phyloP scores from a whole-genome alignment of 2,797 vertebrate species.

The Acropternis orthonyx region DNA sequence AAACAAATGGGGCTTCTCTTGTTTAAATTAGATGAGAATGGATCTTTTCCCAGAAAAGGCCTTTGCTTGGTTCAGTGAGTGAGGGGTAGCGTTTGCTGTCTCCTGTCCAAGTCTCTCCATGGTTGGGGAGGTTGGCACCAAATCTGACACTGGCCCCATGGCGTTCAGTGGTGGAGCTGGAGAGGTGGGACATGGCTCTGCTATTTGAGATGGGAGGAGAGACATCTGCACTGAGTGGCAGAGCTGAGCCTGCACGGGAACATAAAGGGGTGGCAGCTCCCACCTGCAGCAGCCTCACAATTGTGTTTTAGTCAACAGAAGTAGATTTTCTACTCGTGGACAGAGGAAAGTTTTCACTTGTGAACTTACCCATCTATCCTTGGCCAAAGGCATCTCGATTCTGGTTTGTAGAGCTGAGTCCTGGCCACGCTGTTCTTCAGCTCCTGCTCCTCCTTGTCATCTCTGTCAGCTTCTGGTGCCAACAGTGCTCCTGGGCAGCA shows the following conservation, averaged over 20 bases:
- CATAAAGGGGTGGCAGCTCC: not conserved
- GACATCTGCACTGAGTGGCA: not conserved
- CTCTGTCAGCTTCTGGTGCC: not conserved
- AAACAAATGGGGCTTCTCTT: not conserved
- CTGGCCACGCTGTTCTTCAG: not conserved
- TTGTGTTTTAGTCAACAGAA: not conserved
- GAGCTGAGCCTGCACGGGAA: not conserved
- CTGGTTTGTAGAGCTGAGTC: not conserved
- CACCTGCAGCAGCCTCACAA: not conserved
- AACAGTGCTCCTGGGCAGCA: not conserved
- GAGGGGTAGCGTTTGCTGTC: not conserved
- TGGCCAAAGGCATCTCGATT: not conserved
- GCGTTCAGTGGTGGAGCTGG: not conserved
- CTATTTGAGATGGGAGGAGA: not conserved
- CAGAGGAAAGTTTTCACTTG: not conserved
- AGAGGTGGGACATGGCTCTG: not conserved
- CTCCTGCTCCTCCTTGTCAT: not conserved
- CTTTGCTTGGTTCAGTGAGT: not conserved
- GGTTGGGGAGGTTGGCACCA: not conserved
- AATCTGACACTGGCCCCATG: fast-evolving
- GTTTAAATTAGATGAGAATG: not conserved
- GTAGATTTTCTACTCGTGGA: not conserved
- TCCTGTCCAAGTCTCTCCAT: not conserved
- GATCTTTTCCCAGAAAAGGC: not conserved
- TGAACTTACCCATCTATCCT: not conserved